Base-by-base conservation (phyloP, 2,113 vertebrate genomes). In the Dermatemys mawii region DNA sequence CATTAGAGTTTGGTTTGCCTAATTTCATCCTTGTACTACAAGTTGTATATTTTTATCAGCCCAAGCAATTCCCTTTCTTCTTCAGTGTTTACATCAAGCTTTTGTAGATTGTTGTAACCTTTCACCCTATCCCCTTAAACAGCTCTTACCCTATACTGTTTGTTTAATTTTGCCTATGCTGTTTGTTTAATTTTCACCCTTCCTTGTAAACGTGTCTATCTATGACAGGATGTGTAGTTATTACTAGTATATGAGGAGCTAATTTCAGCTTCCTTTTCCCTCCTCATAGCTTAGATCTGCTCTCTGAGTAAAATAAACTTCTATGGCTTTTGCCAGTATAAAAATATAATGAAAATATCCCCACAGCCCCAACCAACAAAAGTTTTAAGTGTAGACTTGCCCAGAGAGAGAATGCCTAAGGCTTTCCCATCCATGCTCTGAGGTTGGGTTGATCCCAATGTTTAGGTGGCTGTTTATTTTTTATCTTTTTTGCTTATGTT, bases 1-100 rank as follows among this genome's bases (percentile, higher is more conserved):
- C 93, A 81, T 81, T 83, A 87, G 57, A 3, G 57, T 9, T 67
- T 5, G 13, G 11, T 93, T 83, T 94, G 53, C 32, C 38, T 54
- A 54, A 41, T 81, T 87, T 92, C 60, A 81, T 32, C 6, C 53
- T 54, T 80, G 49, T 22, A 5, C 2, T 73, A n/a, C 16, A 46
- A 3, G 51, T 50, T 4, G 70, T n/a, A 0, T 4, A 91, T 73
- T 48, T 83, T 51, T n/a, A 13, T 48, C 76, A 88, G 57, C 10
- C 3, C 24, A 49, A 27, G n/a, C 1, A 32, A 84, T 8, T 73
- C 78, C 55, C 35, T 50, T 4, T 14, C 19, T 73, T 83, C 24
- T 12, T 51, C 27, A 6, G 17, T 51, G 38, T n/a, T 93, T 76
- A n/a, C 35, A 55, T 0, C 16, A 86, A 90, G 29, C 38, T 22